phyloP scores from a whole-genome alignment of 2,888 invertebrate species.

The Nasonia oneida region DNA sequence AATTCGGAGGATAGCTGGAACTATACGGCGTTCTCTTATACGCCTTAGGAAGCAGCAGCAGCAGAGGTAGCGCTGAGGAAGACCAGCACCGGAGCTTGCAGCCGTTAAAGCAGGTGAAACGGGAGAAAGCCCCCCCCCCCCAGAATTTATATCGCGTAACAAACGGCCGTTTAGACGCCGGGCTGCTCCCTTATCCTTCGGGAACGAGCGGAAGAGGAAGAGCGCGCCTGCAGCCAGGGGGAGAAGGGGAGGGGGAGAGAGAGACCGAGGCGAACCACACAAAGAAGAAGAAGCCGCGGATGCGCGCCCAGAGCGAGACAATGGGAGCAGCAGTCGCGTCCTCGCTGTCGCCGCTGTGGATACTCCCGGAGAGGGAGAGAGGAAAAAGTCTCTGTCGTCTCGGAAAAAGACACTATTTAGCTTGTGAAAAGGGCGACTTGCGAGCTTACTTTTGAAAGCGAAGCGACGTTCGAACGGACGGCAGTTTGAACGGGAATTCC shows the following conservation, averaged over 20 bases:
- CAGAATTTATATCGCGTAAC: constrained; percentile 61
- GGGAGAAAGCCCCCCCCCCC: constrained; percentile 31
- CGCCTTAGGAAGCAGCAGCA: constrained; percentile 1
- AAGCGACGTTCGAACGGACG: not conserved
- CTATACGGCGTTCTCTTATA: not conserved
- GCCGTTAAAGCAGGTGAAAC: constrained; percentile 48
- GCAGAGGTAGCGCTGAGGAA: not conserved
- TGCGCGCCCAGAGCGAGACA: constrained; percentile 40
- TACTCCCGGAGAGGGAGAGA: constrained; percentile 11
- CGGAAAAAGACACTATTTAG: constrained; percentile 46
- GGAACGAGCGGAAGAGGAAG: constrained; percentile 10
- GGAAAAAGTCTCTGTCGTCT: not conserved
- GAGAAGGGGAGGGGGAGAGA: not conserved
- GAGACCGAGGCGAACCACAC: constrained; percentile 18
- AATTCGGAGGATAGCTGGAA: constrained; percentile 39
- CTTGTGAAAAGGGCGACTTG: constrained; percentile 26
- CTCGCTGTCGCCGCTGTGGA: not conserved
- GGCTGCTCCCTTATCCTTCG: constrained; percentile 45
- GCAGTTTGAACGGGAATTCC: constrained; percentile 9
- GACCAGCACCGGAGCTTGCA: not conserved
- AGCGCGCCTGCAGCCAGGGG: not conserved
- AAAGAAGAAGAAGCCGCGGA: constrained; percentile 51
- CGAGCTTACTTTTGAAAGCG: not conserved
- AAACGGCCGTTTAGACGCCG: constrained; percentile 59
- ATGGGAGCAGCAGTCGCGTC: constrained; percentile 30